Base-by-base conservation (phyloP, 1,140 invertebrate genomes). In the Gryon sp. region DNA sequence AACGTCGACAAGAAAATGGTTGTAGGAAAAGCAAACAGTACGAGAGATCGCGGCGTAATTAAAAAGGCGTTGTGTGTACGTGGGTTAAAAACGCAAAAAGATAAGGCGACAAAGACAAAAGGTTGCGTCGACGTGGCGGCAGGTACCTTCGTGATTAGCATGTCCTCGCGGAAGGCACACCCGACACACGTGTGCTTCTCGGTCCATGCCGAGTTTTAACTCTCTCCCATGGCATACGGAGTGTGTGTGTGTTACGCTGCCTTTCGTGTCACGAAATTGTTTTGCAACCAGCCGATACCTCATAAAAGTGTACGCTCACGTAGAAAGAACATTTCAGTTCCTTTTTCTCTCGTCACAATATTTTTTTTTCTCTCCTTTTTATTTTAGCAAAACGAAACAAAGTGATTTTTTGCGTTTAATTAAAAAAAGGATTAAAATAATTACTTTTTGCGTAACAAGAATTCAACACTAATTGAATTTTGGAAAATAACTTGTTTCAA, bases 131-230 rank as follows among this genome's bases (percentile, higher is more conserved):
- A 81, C 63, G 65, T 62, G 66, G 72, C 30, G 53, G 66, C 30
- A 45, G 72, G 69, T 52, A 46, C 73, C 72, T 77, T 60, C 77
- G 52, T 84, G 80, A 85, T 84, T 84, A 81, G 80, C 82, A 82
- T 85, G 80, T 78, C 83, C 75, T 78, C 77, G 72, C 46, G 57
- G 63, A 68, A 78, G 79, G 80, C 83, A 84, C 82, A 84, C 68
- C 66, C 79, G 69, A 53, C 73, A 79, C 76, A 81, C 81, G 70
- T 80, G 75, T 76, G 65, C 68, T 32, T 20, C 57, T 26, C 16
- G 48, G 50, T 79, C 62, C 59, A 63, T 14, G 26, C 43, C 28
- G 63, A 45, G 62, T 70, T 46, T 46, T 16, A 55, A 30, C 50
- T 41, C 36, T n/a, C n/a, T 65, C 26, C 15, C 38, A 40, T 36